Conservation (phyloP, 1,140 invertebrate species). For the Glossosoma conforme region DNA sequence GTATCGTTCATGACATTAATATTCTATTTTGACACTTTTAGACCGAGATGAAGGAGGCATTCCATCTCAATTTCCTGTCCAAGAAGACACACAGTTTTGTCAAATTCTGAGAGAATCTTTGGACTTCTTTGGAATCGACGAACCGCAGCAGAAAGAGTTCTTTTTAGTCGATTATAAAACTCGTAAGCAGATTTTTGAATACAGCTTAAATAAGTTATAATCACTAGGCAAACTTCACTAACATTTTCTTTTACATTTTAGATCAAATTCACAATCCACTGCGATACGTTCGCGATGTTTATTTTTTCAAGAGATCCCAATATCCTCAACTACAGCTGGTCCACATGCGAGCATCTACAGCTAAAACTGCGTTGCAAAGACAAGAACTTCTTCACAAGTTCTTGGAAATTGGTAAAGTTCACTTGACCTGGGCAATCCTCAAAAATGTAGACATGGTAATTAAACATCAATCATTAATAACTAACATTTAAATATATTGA, state of each 20-base stretch:
- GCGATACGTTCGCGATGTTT: constrained; percentile 94
- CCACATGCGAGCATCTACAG: constrained; percentile 87
- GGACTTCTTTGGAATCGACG: constrained; percentile 96
- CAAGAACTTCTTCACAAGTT: constrained; percentile 93
- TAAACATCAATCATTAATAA: neutral
- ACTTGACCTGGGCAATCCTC: constrained; percentile 83
- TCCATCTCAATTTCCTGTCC: constrained; percentile 96
- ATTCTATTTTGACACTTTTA: constrained; percentile 37
- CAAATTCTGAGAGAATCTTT: constrained; percentile 93
- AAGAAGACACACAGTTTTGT: constrained; percentile 97
- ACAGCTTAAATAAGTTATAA: neutral
- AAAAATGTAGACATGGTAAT: constrained; percentile 84
- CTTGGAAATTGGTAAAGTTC: constrained; percentile 93
- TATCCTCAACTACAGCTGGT: constrained; percentile 96
- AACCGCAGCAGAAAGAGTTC: constrained; percentile 82
- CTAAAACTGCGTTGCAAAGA: constrained; percentile 85
- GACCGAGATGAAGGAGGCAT: constrained; percentile 88
- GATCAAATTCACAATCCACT: constrained; percentile 93
- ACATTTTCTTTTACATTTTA: constrained; percentile 43
- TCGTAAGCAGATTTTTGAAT: constrained; percentile 60
- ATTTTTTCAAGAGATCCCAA: constrained; percentile 98
- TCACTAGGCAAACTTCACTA: constrained; percentile 11
- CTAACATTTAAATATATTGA: neutral
- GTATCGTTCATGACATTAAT: constrained; percentile 8
- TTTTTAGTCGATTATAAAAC: constrained; percentile 98